These are phyloP conservation scores for Cloeon dipterum DNA, from an alignment of 2,888 invertebrate genomes.

Conservation along the genomic window DNA sequence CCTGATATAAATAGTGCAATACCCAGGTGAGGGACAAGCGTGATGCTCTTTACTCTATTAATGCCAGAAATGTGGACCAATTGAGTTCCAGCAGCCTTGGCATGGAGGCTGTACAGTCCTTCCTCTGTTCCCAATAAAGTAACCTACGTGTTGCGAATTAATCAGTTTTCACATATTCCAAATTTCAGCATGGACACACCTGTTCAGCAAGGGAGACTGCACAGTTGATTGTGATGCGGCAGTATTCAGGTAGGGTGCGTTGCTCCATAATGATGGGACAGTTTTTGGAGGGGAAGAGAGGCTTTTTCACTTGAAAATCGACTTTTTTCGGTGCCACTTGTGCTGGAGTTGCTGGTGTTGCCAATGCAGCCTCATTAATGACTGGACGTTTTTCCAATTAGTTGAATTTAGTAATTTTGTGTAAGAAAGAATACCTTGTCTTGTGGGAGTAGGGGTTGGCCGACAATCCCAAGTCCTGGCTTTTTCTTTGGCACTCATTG, in stretches of 20 bases:
- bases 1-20: slow-evolving; percentile 37
- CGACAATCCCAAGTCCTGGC: not conserved
- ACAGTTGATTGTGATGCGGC: slow-evolving; percentile 3
- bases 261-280: not conserved
- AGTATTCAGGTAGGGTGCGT: not conserved
- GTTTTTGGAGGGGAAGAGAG: no score
- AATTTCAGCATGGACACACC: not conserved
- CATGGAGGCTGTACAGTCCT: slow-evolving; percentile 27
- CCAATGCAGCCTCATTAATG: no score
- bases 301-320: no score
- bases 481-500: not conserved
- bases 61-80: slow-evolving; percentile 26
- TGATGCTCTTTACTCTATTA: slow-evolving; percentile 33
- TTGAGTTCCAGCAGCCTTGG: slow-evolving; percentile 15
- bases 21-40: slow-evolving; percentile 27
- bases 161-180: no score
- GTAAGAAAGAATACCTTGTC: no score
- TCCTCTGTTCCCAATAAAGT: slow-evolving; percentile 33
- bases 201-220: slow-evolving; percentile 1
- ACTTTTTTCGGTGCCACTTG: no score
- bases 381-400: no score
- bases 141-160: no score
- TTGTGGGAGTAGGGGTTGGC: no score
- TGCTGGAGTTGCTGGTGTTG: no score
- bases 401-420: no score